A percentile compares a stretch with the other conserved stretches of the same genome.
phyloP scores from a whole-genome alignment of 2,113 vertebrate species.

The Cephalopterus ornatus region DNA sequence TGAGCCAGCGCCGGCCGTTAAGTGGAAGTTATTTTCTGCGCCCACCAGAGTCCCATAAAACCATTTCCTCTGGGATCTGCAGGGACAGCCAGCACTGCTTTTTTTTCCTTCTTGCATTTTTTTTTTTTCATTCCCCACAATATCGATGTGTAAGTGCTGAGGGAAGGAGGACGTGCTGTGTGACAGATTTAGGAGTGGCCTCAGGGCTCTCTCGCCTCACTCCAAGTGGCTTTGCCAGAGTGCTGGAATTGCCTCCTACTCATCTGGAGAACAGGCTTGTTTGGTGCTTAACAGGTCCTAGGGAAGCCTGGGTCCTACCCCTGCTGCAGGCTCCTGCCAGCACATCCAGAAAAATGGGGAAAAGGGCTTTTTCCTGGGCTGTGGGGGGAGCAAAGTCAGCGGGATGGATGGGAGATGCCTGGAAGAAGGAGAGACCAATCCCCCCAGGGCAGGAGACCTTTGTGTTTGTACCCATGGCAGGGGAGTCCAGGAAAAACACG shows the following conservation, averaged over 20 bases:
- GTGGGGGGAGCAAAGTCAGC: not conserved
- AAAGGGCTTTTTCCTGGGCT: not conserved
- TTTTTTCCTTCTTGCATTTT: not conserved
- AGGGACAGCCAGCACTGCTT: not conserved
- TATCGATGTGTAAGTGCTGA: not conserved
- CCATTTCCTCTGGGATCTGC: conserved; percentile 28
- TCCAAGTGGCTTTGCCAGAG: not conserved
- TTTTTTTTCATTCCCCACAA: not conserved
- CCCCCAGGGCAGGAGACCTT: not conserved
- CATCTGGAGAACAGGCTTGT: not conserved
- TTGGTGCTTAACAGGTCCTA: not conserved
- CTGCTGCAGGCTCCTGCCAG: not conserved
- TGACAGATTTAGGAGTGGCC: conserved; percentile 31
- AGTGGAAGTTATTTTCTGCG: conserved; percentile 53
- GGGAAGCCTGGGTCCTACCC: not conserved
- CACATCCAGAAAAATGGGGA: not conserved
- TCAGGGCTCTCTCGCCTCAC: not conserved
- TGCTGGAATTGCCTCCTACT: not conserved
- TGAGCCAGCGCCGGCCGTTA: conserved; percentile 38
- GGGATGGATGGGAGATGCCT: not conserved
- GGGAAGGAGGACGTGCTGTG: not conserved
- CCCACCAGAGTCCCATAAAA: conserved; percentile 44
- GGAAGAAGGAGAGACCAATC: not conserved
- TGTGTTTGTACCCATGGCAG: not conserved
- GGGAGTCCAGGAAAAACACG: not conserved